phyloP scores from a whole-genome alignment of 1,140 invertebrate genomes.

The Rhizoglyphus robini region DNA sequence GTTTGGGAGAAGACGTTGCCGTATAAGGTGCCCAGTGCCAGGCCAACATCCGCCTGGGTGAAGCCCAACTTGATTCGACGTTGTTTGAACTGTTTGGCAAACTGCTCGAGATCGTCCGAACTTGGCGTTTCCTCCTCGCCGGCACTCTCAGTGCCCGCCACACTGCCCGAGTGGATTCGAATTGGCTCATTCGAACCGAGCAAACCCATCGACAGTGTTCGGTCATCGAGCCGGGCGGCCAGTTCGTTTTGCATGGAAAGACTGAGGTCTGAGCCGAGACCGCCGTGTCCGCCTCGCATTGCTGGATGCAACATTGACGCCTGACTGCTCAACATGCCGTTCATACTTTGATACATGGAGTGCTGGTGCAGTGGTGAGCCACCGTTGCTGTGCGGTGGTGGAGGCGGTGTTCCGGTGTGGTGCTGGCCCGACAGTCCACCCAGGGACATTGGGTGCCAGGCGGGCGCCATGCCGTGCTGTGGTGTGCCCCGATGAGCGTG shows the following conservation, averaged over 20 bases:
- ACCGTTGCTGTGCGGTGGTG: slow-evolving; percentile 23
- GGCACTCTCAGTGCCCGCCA: slow-evolving; percentile 9
- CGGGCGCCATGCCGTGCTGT: no score
- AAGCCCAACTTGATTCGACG: slow-evolving; percentile 95
- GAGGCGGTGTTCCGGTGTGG: slow-evolving; percentile 25
- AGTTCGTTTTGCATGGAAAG: not conserved
- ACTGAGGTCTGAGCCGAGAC: not conserved
- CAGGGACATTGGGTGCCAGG: no score
- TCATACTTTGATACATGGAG: slow-evolving; percentile 21
- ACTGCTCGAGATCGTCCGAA: slow-evolving; percentile 95
- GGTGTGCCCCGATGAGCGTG: not conserved
- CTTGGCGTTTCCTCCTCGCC: slow-evolving; percentile 65
- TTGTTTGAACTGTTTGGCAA: slow-evolving; percentile 99
- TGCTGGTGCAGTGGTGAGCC: slow-evolving; percentile 27
- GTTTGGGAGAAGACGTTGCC: slow-evolving; percentile 99
- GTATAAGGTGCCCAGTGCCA: slow-evolving; percentile 93
- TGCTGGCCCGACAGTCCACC: no score
- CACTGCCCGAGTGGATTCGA: not conserved
- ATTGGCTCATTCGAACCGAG: not conserved
- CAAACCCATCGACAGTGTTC: not conserved
- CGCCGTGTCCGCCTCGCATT: slow-evolving; percentile 4
- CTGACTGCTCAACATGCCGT: slow-evolving; percentile 24
- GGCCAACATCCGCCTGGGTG: slow-evolving; percentile 92
- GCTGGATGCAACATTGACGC: slow-evolving; percentile 17
- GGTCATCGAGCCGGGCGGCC: not conserved